Percentiles rank a stretch among this genome's conserved stretches.
Evolutionary conservation across 2,113 vertebrate genomes (phyloP).

Genomic region (Eudorcas thomsonii): DNA sequence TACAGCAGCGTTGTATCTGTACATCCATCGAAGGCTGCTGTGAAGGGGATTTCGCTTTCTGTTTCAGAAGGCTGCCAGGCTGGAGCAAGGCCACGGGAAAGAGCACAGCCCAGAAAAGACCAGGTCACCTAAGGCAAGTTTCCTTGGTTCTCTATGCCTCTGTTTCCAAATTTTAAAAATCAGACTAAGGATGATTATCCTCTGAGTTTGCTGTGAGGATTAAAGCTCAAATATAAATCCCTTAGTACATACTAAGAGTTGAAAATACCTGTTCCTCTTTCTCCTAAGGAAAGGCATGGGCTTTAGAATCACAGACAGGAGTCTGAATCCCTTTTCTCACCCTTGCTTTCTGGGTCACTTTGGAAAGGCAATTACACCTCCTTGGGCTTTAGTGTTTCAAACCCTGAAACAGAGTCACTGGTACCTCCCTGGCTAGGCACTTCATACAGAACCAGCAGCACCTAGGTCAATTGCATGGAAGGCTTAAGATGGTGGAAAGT

Average conservation of each 20-base stretch:
- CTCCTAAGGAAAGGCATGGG: neutral
- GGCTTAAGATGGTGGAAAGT: neutral
- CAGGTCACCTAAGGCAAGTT: neutral
- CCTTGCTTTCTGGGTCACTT: neutral
- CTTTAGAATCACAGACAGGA: neutral
- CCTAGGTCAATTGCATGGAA: neutral
- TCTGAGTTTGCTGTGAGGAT: neutral
- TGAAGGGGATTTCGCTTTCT: neutral
- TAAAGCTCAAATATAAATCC: neutral
- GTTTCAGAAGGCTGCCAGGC: neutral
- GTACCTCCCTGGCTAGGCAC: neutral
- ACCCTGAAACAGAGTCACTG: neutral
- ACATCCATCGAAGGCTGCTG: neutral
- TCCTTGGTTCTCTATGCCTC: neutral
- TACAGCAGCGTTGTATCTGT: neutral
- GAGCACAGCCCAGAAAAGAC: neutral
- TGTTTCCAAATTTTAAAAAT: neutral
- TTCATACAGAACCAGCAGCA: neutral
- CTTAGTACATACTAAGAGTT: neutral
- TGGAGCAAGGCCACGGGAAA: neutral
- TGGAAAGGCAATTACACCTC: neutral
- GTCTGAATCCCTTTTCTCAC: neutral
- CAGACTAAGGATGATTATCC: neutral
- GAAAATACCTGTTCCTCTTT: neutral
- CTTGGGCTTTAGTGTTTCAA: neutral